Evolutionary conservation across 2,888 invertebrate species (phyloP).

Genomic region (Quadroppia sp.): DNA sequence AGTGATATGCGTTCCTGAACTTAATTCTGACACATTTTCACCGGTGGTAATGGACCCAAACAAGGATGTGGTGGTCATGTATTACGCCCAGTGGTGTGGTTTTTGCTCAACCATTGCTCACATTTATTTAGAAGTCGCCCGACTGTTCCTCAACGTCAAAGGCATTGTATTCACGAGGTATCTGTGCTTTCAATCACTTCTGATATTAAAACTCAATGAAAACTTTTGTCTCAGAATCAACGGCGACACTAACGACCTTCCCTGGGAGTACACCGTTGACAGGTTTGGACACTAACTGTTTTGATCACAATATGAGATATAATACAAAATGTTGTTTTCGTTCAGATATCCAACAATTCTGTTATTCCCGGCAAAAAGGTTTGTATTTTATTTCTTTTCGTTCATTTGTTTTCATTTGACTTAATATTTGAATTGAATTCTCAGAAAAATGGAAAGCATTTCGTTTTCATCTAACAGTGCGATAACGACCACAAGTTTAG

Average conservation of each 20-base stretch:
- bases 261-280: conserved; percentile 77
- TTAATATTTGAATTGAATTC: background rate
- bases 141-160: conserved; percentile 57
- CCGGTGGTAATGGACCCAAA: conserved; percentile 59
- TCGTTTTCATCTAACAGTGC: conserved; percentile 64
- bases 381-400: conserved; percentile 44
- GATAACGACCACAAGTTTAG: conserved; percentile 63
- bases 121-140: conserved; percentile 64
- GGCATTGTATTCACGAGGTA: conserved; percentile 48
- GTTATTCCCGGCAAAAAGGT: conserved; percentile 68
- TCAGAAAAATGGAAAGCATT: conserved; percentile 66
- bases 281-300: conserved; percentile 48
- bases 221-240: conserved; percentile 59
- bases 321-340: background rate
- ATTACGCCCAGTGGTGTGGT: conserved; percentile 72
- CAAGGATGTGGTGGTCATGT: conserved; percentile 68
- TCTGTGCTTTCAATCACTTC: background rate
- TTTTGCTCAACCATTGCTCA: conserved; percentile 69
- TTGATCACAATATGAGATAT: background rate
- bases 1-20: conserved; percentile 61
- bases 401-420: conserved; percentile 44
- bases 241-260: conserved; percentile 75
- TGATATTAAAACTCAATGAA: conserved; percentile 42
- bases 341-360: conserved; percentile 67
- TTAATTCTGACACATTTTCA: conserved; percentile 64